Evolutionary conservation across 2,888 invertebrate genomes (phyloP), one percentile per base, ranked within the genome.

Genomic region (Rhamnusium bicolor): DNA sequence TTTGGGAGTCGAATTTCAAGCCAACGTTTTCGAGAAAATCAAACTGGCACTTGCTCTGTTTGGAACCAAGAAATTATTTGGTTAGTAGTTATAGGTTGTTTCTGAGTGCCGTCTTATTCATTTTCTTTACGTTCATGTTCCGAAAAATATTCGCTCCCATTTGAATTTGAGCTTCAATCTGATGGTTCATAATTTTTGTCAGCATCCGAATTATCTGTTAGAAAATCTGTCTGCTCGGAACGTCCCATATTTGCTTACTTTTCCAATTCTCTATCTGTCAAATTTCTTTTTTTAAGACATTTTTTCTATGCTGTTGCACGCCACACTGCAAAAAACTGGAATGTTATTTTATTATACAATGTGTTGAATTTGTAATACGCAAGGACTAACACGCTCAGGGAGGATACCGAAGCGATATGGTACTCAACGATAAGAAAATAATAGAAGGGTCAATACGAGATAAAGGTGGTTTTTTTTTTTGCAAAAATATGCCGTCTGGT

Each of bases 111-210:
- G 49, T 14, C 16, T 49, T 49, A 10, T 14, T 49, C 16, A 49
- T 49, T 49, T 49, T 49, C 49, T 49, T 51, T 6, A 2, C 4
- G 18, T 51, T 51, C 51, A 16, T 51, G 14, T 51, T 51, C 51
- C 6, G n/a, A n/a, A n/a, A n/a, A n/a, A n/a, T n/a, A n/a, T n/a
- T n/a, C n/a, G n/a, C n/a, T 51, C 18, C 16, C 51, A 18, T 4
- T 51, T 6, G 10, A 10, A 18, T 51, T 16, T 51, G 51, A 51
- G 18, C 51, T 51, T 51, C 18, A 18, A 51, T 47, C 47, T n/a
- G 47, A 47, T n/a, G 47, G 47, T n/a, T 47, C 47, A n/a, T 47
- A 47, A 47, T 10, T 47, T 47, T 47, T n/a, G 47, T 47, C 47
- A 47, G 6, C n/a, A 47, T 47, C 47, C n/a, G 47, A 47, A 47